Percentiles rank a stretch among this genome's conserved stretches.
Evolutionary conservation across 2,113 vertebrate genomes (phyloP).

Genomic region (Plecotus auritus): DNA sequence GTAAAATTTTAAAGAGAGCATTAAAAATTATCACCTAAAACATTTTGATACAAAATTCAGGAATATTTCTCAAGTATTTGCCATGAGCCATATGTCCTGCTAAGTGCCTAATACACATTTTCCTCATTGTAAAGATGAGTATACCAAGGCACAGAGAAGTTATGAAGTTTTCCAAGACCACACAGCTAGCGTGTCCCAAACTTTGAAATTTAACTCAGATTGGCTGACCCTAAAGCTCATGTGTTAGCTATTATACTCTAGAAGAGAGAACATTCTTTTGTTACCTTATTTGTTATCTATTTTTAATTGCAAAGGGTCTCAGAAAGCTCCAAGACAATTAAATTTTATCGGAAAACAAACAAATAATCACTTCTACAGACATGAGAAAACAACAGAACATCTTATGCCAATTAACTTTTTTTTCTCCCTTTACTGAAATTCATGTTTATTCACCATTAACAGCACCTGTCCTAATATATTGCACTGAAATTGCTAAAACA

Average conservation of each 20-base stretch:
- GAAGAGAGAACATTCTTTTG: not conserved
- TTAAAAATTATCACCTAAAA: not conserved
- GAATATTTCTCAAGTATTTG: not conserved
- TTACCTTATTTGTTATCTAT: not conserved
- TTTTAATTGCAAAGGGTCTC: not conserved
- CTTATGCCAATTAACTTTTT: not conserved
- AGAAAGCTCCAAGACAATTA: not conserved
- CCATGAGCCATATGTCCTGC: not conserved
- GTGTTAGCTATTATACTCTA: not conserved
- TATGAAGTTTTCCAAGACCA: not conserved
- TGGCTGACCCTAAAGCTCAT: not conserved
- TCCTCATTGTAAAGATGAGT: not conserved
- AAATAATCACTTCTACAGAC: not conserved
- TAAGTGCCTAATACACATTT: not conserved
- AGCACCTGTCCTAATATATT: not conserved
- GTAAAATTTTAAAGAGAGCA: not conserved
- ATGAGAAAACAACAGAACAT: not conserved
- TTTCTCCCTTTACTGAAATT: not conserved
- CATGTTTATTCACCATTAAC: not conserved
- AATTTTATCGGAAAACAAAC: not conserved
- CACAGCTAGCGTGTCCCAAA: not conserved
- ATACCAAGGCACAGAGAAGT: not conserved
- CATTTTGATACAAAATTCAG: not conserved
- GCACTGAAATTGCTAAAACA: not conserved
- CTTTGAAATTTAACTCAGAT: not conserved